Base-by-base conservation (phyloP, 1,140 invertebrate species). In the Leptinotarsa lineolata region DNA sequence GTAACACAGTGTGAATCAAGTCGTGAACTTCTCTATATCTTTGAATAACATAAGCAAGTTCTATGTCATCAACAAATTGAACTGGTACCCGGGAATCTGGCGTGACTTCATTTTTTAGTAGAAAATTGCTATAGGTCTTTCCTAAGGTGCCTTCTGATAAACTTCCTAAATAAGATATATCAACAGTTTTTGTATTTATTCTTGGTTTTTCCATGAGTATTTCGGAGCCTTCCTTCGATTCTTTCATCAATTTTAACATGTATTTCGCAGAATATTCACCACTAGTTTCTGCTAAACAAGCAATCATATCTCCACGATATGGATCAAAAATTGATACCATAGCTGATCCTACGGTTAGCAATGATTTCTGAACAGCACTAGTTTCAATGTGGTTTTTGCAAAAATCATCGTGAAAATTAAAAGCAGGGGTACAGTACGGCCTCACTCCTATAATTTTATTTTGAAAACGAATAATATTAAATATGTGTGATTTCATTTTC, bases 11-110 rank as follows among this genome's bases (percentile, higher is more conserved):
- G 85, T 99, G 97, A 74, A 96, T 91, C 68, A 99, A 88, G 87
- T 99, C 98, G 84, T 99, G 98, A 18, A 93, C 92, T 87, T 99
- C 97, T 76, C 98, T 90, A 84, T 99, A 99, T 60, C 98, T 87
- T 85, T 97, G 95, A 93, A 99, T 97, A 3, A 99, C 92, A 87
- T 99, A 99, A 20, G 96, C 95, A 68, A 98, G 85, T 74, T 98
- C 92, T 5, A 92, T 85, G 85, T 99, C 94, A 80, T 96, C 91
- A 39, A 99, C 89, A 86, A 98, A 99, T 79, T 93, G 92, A 1
- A 99, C 97, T 45, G 91, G 87, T 74, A 92, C 85, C 77, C 98
- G 88, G 46, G 93, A 93, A 87, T 99, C 97, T 4, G 97, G 96
- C 16, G 94, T 95, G n/a, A 98, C 95, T 79, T 93, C 90, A 85